Percentiles rank a stretch among this genome's conserved stretches.
These are phyloP conservation scores for Adelognathus sp. DNA, from an alignment of 2,888 invertebrate genomes.

Conservation along the genomic window DNA sequence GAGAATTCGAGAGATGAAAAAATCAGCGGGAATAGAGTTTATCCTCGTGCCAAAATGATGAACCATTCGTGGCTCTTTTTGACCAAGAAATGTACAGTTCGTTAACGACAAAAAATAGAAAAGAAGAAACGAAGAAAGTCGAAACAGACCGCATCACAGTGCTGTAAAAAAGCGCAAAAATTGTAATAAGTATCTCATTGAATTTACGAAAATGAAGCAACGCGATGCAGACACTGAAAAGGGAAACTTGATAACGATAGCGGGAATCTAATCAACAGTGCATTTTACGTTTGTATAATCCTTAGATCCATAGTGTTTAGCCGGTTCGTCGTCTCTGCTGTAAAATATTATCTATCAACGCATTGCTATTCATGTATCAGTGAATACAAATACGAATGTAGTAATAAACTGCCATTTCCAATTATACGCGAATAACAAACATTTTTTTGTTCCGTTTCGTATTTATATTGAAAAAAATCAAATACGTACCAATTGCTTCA, in stretches of 20 bases:
- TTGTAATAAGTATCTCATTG: constrained; percentile 19
- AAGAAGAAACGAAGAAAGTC: neutral
- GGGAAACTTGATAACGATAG: constrained; percentile 19
- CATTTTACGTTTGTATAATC: constrained; percentile 54
- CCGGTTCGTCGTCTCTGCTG: constrained; percentile 62
- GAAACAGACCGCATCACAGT: constrained; percentile 8
- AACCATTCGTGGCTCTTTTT: constrained; percentile 64
- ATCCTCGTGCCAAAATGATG: constrained; percentile 51
- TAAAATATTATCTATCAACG: constrained; percentile 59
- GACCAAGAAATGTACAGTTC: constrained; percentile 68
- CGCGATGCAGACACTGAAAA: constrained; percentile 42
- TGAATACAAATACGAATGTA: constrained; percentile 57
- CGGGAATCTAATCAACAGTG: constrained; percentile 42
- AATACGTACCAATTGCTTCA: too few species aligned
- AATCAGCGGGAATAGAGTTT: constrained; percentile 62
- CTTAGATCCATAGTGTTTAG: constrained; percentile 49
- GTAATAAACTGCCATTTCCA: constrained; percentile 66
- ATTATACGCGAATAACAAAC: constrained; percentile 1
- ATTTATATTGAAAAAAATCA: neutral
- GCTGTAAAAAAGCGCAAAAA: constrained; percentile 38
- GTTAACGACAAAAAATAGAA: constrained; percentile 46
- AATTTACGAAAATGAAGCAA: constrained; percentile 39
- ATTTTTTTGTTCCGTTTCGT: neutral
- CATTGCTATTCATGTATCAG: constrained; percentile 63
- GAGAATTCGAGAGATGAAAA: constrained; percentile 15